phyloP scores from a whole-genome alignment of 1,140 invertebrate genomes.

The Caenorhabditis inopinata region DNA sequence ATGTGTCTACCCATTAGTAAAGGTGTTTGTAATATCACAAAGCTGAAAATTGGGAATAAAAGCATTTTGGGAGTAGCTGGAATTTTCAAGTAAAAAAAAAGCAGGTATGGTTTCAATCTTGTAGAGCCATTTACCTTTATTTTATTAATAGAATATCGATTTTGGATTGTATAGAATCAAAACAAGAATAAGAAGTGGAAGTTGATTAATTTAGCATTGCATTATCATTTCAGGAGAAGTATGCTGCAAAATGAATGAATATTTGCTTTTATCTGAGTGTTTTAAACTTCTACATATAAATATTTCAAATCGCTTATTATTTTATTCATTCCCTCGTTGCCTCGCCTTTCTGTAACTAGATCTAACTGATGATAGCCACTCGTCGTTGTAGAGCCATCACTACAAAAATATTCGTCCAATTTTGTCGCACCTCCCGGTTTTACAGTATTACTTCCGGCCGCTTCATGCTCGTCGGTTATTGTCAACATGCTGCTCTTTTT shows the following conservation, averaged over 20 bases:
- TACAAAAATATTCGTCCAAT: constrained; percentile 2
- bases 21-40: neutral
- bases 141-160: neutral
- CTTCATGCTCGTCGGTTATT: neutral
- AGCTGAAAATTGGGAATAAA: neutral
- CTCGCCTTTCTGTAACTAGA: neutral
- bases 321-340: neutral
- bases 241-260: neutral
- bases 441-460: constrained; percentile 20
- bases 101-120: no score
- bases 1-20: neutral
- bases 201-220: constrained; percentile 20
- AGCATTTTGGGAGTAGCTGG: no score
- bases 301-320: constrained; percentile 21
- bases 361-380: constrained; percentile 18
- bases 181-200: neutral
- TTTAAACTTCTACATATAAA: constrained; percentile 17
- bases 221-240: neutral
- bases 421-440: constrained; percentile 7
- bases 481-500: neutral
- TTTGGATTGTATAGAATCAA: neutral
- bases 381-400: constrained; percentile 22
- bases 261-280: neutral
- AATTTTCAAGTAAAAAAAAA: no score
- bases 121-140: constrained; percentile 21